Evolutionary conservation across 2,888 invertebrate genomes (phyloP).

Genomic region (Drosophila rubida): DNA sequence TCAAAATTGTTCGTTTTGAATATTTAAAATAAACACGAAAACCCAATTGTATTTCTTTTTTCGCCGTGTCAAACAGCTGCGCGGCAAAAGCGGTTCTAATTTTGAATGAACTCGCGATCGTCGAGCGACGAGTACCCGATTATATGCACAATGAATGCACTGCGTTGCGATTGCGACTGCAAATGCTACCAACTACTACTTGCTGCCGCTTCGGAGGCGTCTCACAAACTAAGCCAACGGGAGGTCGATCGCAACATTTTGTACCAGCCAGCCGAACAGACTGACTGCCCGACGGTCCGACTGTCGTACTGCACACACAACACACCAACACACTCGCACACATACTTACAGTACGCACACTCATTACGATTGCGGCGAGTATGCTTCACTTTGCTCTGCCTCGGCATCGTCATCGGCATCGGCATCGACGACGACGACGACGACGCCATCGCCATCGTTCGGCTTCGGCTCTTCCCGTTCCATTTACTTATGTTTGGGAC

Average conservation of each 20-base stretch:
- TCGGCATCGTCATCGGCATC: slow-evolving; percentile 19
- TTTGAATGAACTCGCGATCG: slow-evolving; percentile 64
- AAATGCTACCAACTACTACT: slow-evolving; percentile 73
- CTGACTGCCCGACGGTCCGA: neutral
- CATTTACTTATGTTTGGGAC: slow-evolving; percentile 51
- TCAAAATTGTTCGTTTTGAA: slow-evolving; percentile 38
- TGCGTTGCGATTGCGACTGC: slow-evolving; percentile 32
- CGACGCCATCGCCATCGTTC: slow-evolving; percentile 28
- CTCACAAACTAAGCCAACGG: slow-evolving; percentile 80
- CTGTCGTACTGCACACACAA: slow-evolving; percentile 6
- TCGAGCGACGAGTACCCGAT: slow-evolving; percentile 3
- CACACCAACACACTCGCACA: slow-evolving; percentile 20
- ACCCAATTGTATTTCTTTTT: slow-evolving; percentile 41
- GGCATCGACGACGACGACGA: slow-evolving; percentile 10
- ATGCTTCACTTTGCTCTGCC: slow-evolving; percentile 28
- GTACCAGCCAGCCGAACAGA: slow-evolving; percentile 53
- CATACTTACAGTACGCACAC: slow-evolving; percentile 40
- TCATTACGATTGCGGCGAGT: slow-evolving; percentile 42
- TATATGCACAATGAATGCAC: slow-evolving; percentile 23
- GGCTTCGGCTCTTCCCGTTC: slow-evolving; percentile 51
- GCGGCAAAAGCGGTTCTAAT: slow-evolving; percentile 58
- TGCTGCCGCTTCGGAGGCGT: slow-evolving; percentile 76
- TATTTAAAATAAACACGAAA: slow-evolving; percentile 69
- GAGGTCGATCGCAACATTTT: slow-evolving; percentile 76
- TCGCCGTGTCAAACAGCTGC: slow-evolving; percentile 25